phyloP scores from a whole-genome alignment of 2,797 vertebrate genomes.

The Sphaeramia orbicularis region DNA sequence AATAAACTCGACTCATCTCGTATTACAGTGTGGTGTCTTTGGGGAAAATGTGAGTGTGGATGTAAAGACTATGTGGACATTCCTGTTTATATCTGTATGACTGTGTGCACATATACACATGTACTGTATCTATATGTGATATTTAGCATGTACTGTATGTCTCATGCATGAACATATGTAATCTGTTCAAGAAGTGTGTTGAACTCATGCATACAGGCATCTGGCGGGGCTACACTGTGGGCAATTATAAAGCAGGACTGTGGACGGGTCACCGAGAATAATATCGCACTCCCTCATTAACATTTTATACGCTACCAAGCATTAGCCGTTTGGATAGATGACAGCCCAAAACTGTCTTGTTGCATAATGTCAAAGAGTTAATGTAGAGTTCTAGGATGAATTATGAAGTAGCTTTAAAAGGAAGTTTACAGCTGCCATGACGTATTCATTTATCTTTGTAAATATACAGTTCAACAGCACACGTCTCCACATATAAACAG shows the following conservation, averaged over 20 bases:
- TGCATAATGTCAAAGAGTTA: constrained; percentile 40
- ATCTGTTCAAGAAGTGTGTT: not conserved
- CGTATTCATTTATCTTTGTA: constrained; percentile 14
- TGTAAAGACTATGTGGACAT: not conserved
- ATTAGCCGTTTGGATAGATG: constrained; percentile 43
- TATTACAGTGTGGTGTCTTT: too few relatives aligned
- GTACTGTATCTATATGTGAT: not conserved
- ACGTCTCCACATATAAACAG: too few relatives aligned
- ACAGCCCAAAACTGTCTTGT: constrained; percentile 44
- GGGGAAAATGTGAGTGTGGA: not conserved
- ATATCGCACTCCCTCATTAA: constrained; percentile 57
- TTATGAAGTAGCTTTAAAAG: constrained; percentile 38
- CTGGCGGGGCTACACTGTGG: constrained; percentile 35
- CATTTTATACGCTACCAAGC: constrained; percentile 57
- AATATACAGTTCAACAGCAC: not conserved
- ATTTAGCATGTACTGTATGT: constrained; percentile 10
- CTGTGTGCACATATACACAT: not conserved
- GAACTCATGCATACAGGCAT: constrained; percentile 12
- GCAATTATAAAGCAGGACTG: constrained; percentile 33
- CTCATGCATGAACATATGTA: not conserved
- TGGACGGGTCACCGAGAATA: constrained; percentile 55
- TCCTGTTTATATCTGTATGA: not conserved
- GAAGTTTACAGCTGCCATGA: not conserved
- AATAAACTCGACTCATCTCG: too few relatives aligned
- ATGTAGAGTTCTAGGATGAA: constrained; percentile 29